Percentiles rank a stretch among this genome's conserved stretches.
These are phyloP conservation scores for Fregetta grallaria DNA, from an alignment of 2,113 vertebrate genomes.

Conservation along the genomic window DNA sequence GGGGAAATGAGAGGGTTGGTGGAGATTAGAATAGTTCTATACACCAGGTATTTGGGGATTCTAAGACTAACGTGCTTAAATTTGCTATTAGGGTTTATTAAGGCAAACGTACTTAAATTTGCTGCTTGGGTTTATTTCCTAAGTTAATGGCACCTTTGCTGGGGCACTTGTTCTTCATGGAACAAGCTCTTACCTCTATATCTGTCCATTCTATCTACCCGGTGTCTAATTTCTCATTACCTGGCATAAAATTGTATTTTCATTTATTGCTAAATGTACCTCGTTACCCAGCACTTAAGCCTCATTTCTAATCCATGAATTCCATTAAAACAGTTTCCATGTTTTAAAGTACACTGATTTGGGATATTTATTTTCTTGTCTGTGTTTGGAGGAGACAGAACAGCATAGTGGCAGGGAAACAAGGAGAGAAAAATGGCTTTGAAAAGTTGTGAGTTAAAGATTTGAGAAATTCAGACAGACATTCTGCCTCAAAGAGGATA, in stretches of 20 bases:
- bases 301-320: background rate
- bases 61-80: background rate
- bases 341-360: background rate
- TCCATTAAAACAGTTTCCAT: background rate
- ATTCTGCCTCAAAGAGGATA: background rate
- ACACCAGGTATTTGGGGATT: background rate
- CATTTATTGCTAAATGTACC: background rate
- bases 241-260: background rate
- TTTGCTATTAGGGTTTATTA: background rate
- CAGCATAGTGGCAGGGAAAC: background rate
- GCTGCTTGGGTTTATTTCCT: background rate
- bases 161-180: background rate
- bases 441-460: background rate
- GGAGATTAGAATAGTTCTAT: background rate
- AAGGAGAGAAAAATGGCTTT: background rate
- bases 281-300: background rate
- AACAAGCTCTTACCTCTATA: background rate
- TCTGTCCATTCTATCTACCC: background rate
- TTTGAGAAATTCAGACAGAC: background rate
- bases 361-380: background rate
- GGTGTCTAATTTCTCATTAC: background rate
- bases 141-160: background rate
- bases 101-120: background rate
- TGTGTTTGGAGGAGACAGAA: background rate
- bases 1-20: background rate